A percentile compares a stretch with the other conserved stretches of the same genome.
These are phyloP conservation scores for Sipha flava DNA, from an alignment of 1,140 invertebrate genomes.

Conservation along the genomic window DNA sequence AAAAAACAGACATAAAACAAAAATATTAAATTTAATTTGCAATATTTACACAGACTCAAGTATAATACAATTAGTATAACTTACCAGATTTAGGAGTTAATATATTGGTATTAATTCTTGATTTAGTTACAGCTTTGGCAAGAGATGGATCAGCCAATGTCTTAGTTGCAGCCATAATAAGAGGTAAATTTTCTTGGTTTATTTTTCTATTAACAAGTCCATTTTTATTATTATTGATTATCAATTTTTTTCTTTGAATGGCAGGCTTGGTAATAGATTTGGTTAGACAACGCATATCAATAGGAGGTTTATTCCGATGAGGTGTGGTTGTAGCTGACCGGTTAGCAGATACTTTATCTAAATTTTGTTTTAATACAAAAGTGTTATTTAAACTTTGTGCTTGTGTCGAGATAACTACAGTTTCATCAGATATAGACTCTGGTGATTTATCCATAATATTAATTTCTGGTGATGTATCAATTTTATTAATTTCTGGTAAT, in stretches of 20 bases:
- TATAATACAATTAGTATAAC: neutral
- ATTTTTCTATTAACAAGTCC: neutral
- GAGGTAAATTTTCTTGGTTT: constrained; percentile 23
- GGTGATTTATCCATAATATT: neutral
- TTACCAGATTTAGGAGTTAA: constrained; percentile 17
- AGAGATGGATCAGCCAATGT: constrained; percentile 15
- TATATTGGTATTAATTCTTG: neutral
- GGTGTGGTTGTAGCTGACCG: neutral
- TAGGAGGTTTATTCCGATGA: constrained; percentile 15
- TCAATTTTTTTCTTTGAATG: constrained; percentile 7
- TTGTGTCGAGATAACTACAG: constrained; percentile 1
- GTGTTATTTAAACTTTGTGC: constrained; percentile 20
- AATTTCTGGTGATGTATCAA: too few relatives aligned
- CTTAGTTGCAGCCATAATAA: constrained; percentile 15
- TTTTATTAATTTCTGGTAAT: neutral
- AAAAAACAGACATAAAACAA: neutral
- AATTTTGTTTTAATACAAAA: constrained; percentile 17
- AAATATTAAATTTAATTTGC: neutral
- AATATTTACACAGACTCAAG: neutral
- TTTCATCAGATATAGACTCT: neutral
- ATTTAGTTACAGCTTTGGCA: constrained; percentile 3
- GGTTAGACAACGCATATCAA: constrained; percentile 18
- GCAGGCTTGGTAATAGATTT: constrained; percentile 22
- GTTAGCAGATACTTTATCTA: neutral
- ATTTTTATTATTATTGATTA: constrained; percentile 1